Conservation (phyloP, 2,888 invertebrate genomes). For the Melieria crassipennis region DNA sequence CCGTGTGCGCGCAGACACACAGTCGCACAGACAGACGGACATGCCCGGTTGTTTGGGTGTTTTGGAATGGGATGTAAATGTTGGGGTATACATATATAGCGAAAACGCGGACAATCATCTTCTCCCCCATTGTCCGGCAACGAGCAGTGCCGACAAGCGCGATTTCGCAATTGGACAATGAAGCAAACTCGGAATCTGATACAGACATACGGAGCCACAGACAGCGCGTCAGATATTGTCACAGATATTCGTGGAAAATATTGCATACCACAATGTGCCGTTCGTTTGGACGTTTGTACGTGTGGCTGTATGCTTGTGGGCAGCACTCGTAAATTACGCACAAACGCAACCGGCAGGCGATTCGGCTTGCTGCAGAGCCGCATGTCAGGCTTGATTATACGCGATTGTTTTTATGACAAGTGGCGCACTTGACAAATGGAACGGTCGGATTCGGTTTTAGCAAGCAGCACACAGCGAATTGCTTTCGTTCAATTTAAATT, state of each 20-base stretch:
- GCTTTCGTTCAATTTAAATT: no score
- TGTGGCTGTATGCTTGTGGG: neutral
- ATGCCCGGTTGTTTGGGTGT: neutral
- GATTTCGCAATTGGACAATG: conserved; percentile 11
- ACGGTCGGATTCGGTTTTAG: no score
- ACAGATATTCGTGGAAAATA: no score
- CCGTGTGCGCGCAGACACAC: neutral
- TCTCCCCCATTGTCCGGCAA: neutral
- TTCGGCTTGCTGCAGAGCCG: conserved; percentile 5
- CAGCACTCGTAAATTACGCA: conserved; percentile 11
- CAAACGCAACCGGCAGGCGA: conserved; percentile 4
- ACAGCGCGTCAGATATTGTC: no score
- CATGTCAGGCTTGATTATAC: conserved; percentile 53
- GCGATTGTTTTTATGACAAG: conserved; percentile 25
- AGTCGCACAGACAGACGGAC: neutral
- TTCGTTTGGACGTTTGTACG: no score
- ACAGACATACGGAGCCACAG: neutral
- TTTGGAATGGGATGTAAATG: neutral
- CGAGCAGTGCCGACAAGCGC: neutral
- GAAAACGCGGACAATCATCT: neutral
- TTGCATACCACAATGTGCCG: no score
- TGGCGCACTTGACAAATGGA: neutral
- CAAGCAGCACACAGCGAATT: no score
- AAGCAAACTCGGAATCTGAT: neutral
- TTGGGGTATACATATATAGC: neutral